Percentiles rank a stretch among this genome's conserved stretches.
Conservation (phyloP, 2,888 invertebrate species). For the Myopa tessellatipennis region DNA sequence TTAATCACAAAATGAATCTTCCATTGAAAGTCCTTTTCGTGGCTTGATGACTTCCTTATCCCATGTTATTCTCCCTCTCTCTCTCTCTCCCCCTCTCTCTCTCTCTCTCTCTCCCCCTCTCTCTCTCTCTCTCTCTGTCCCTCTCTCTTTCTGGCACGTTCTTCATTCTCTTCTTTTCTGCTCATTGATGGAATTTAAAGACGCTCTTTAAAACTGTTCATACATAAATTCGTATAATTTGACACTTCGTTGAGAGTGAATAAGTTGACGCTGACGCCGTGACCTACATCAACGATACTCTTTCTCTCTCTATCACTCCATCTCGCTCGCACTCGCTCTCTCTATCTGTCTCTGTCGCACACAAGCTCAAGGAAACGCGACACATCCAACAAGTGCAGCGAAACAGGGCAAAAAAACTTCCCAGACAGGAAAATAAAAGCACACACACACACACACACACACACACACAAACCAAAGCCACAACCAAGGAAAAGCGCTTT, state of each 20-base stretch:
- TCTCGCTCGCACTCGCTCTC: too few species aligned
- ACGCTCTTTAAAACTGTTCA: not conserved
- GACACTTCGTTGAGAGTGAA: slow-evolving; percentile 39
- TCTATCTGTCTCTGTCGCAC: not conserved
- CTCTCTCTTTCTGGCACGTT: not conserved
- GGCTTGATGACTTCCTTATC: not conserved
- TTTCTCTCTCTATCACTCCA: slow-evolving; percentile 1
- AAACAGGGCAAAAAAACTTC: slow-evolving; percentile 22
- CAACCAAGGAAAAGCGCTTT: slow-evolving; percentile 60
- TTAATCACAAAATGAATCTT: slow-evolving; percentile 29
- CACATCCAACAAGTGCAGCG: slow-evolving; percentile 54
- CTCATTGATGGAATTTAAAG: not conserved
- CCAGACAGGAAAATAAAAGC: slow-evolving; percentile 56
- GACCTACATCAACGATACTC: slow-evolving; percentile 60
- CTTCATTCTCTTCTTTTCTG: not conserved
- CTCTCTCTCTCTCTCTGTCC: not conserved
- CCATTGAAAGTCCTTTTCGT: not conserved
- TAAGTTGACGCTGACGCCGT: slow-evolving; percentile 43
- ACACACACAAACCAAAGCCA: not conserved
- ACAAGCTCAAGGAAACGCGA: slow-evolving; percentile 6
- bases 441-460: slow-evolving; percentile 39
- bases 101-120: not conserved
- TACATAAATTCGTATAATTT: slow-evolving; percentile 54
- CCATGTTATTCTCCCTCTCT: not conserved
- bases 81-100: not conserved